A percentile compares a stretch with the other conserved stretches of the same genome.
Evolutionary conservation across 2,113 vertebrate genomes (phyloP).

Genomic region (Delphinus delphis): DNA sequence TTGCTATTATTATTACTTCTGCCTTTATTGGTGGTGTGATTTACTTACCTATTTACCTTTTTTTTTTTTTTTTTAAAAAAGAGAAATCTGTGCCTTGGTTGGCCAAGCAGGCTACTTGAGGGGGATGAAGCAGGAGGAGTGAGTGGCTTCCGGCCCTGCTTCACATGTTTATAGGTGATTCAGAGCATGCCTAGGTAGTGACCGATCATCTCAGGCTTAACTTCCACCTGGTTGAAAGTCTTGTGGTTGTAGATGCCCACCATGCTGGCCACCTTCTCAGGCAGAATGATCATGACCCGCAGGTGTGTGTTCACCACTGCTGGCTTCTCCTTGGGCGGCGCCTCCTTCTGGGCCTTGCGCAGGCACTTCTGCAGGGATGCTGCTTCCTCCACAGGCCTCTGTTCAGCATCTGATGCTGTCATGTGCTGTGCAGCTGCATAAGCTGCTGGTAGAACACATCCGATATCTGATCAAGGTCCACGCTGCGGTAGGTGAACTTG

Average conservation of each 20-base stretch:
- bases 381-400: not conserved
- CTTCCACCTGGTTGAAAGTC: not conserved
- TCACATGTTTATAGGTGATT: not conserved
- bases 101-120: not conserved
- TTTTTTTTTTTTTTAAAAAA: not conserved
- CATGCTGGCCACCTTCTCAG: not conserved
- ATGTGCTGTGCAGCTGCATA: not conserved
- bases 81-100: not conserved
- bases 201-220: not conserved
- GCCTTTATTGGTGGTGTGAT: not conserved
- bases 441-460: not conserved
- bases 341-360: not conserved
- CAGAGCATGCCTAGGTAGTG: not conserved
- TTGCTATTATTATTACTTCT: not conserved
- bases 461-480: not conserved
- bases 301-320: not conserved
- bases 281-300: not conserved
- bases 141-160: not conserved
- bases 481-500: no score
- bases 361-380: not conserved
- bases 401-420: not conserved
- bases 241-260: not conserved
- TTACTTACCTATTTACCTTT: not conserved
- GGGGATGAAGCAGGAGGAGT: not conserved
- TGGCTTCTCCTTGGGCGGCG: not conserved